Conservation (phyloP, 2,888 invertebrate genomes). For the Lamellibrachia satsuma region DNA sequence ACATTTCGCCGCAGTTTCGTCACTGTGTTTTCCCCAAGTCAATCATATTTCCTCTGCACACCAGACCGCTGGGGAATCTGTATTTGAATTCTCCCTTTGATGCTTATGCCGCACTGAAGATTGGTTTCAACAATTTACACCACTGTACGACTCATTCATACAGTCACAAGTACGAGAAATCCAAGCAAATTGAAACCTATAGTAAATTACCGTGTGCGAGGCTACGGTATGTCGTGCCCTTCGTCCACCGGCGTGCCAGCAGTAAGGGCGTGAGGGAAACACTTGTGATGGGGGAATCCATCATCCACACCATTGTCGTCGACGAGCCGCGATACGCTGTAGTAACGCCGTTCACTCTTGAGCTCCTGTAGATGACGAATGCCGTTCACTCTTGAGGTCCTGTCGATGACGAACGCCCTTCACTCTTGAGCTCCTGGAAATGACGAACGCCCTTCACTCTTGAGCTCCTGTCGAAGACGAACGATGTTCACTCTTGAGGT, state of each 20-base stretch:
- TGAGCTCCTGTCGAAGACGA: too few species aligned
- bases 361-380: not conserved
- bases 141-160: slow-evolving; percentile 39
- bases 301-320: slow-evolving; percentile 28
- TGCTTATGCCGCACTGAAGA: slow-evolving; percentile 33
- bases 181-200: not conserved
- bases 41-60: slow-evolving; percentile 41
- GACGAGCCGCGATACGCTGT: not conserved
- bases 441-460: too few species aligned
- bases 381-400: not conserved
- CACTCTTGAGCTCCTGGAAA: too few species aligned
- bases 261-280: slow-evolving; percentile 35
- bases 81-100: slow-evolving; percentile 41
- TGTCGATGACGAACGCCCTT: too few species aligned
- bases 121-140: slow-evolving; percentile 32
- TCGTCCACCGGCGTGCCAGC: slow-evolving; percentile 33
- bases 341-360: not conserved
- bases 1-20: slow-evolving; percentile 37
- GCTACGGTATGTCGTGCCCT: slow-evolving; percentile 33
- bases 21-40: slow-evolving; percentile 35
- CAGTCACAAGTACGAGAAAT: slow-evolving; percentile 41
- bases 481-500: too few species aligned
- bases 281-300: slow-evolving; percentile 29
- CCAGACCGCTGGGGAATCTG: slow-evolving; percentile 40
- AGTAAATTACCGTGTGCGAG: slow-evolving; percentile 29